Evolutionary conservation across 2,113 vertebrate genomes (phyloP).

Genomic region (Orthonyx spaldingii): DNA sequence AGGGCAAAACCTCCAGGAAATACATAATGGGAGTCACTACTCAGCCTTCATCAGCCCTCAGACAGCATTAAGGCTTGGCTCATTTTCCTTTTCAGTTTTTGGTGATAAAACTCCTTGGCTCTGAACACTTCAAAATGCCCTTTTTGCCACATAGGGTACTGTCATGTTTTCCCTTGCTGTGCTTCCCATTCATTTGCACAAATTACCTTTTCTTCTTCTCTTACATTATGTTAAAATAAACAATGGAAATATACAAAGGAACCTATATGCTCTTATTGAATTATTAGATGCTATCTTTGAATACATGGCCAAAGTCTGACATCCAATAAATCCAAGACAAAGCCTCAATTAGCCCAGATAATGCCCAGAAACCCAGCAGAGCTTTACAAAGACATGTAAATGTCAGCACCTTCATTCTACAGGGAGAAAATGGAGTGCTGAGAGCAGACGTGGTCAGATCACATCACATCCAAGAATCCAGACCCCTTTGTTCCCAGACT

Average conservation of each 20-base stretch:
- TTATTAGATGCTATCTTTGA: slow-evolving; percentile 2
- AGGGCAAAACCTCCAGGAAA: slow-evolving; percentile 57
- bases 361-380: not conserved
- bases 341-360: not conserved
- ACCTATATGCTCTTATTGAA: not conserved
- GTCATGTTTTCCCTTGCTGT: not conserved
- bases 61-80: slow-evolving; percentile 2
- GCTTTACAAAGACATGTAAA: not conserved
- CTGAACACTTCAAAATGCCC: not conserved
- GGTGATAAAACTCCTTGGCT: slow-evolving; percentile 9
- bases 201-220: not conserved
- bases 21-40: not conserved
- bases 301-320: not conserved
- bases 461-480: not conserved
- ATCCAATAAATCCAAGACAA: slow-evolving; percentile 13
- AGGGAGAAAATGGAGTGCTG: not conserved
- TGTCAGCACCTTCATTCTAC: slow-evolving; percentile 38
- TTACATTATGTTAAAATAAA: not conserved
- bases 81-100: not conserved
- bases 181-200: slow-evolving; percentile 1
- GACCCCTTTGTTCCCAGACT: not conserved
- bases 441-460: not conserved
- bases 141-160: not conserved
- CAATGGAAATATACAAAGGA: not conserved
- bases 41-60: not conserved